phyloP scores from a whole-genome alignment of 2,797 vertebrate genomes.

The Leucoraja ocellata region DNA sequence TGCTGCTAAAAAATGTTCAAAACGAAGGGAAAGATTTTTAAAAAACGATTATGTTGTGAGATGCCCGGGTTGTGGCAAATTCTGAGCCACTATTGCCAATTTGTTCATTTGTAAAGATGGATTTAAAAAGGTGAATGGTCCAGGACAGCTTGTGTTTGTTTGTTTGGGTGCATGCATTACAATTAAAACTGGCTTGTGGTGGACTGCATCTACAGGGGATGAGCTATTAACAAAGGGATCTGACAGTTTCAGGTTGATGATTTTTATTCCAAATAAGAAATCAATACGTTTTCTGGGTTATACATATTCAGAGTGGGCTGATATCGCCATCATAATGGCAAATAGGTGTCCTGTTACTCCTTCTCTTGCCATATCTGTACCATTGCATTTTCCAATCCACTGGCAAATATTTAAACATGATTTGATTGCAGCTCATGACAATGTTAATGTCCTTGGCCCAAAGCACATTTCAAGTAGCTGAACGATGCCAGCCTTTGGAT shows the following conservation, averaged over 20 bases:
- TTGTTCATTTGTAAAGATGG: conserved; percentile 40
- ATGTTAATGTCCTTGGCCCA: conserved; percentile 46
- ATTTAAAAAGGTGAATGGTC: conserved; percentile 46
- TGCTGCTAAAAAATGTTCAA: neutral
- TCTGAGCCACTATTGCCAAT: neutral
- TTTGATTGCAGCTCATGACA: conserved; percentile 92
- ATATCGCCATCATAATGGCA: conserved; percentile 80
- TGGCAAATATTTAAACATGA: conserved; percentile 97
- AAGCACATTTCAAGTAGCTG: conserved; percentile 26
- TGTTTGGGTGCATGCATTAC: conserved; percentile 60
- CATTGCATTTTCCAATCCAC: conserved; percentile 88
- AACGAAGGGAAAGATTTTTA: too few species aligned
- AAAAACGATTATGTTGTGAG: neutral
- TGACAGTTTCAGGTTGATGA: conserved; percentile 98
- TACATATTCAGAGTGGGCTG: conserved; percentile 90
- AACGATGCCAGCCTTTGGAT: neutral
- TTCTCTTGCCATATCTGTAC: conserved; percentile 86
- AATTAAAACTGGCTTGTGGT: conserved; percentile 91
- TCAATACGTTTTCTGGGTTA: conserved; percentile 95
- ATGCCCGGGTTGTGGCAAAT: neutral
- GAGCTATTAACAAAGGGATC: conserved; percentile 94
- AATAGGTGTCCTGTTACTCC: conserved; percentile 65
- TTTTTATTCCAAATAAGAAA: conserved; percentile 93
- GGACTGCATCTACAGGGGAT: conserved; percentile 69
- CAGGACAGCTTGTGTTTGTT: conserved; percentile 47